A percentile compares a stretch with the other conserved stretches of the same genome.
These are phyloP conservation scores for Harpagoxenus sublaevis DNA, from an alignment of 2,888 invertebrate genomes.

Conservation along the genomic window DNA sequence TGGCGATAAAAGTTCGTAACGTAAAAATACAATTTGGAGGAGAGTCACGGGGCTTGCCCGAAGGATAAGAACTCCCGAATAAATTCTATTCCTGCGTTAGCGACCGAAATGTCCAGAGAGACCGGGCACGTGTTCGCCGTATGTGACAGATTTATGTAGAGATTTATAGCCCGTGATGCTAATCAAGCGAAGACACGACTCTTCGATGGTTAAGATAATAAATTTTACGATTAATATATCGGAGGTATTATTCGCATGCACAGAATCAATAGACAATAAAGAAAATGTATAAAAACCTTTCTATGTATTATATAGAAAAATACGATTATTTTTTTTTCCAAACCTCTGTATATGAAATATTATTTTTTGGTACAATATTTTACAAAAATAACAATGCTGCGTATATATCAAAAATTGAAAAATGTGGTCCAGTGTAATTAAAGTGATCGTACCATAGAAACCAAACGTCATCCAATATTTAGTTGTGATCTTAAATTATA, in stretches of 20 bases:
- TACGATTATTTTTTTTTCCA: not conserved
- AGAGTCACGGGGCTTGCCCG: slow-evolving; percentile 25
- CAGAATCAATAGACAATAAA: not conserved
- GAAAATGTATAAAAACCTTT: not conserved
- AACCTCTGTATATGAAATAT: not conserved
- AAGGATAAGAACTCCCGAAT: slow-evolving; percentile 46
- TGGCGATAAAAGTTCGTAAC: slow-evolving; percentile 74
- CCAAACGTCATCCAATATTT: not conserved
- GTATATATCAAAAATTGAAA: not conserved
- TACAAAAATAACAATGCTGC: slow-evolving; percentile 1
- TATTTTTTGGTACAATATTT: not conserved
- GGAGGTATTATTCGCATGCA: not conserved
- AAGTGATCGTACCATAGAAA: not conserved
- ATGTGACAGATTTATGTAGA: slow-evolving; percentile 38
- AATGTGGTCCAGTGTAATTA: slow-evolving; percentile 10
- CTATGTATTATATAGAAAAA: not conserved
- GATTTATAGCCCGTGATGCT: slow-evolving; percentile 22
- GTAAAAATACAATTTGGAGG: slow-evolving; percentile 63
- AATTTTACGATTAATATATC: not conserved
- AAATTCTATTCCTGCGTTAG: slow-evolving; percentile 25
- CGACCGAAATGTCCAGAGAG: slow-evolving; percentile 1
- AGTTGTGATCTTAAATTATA: not conserved
- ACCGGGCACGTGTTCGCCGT: slow-evolving; percentile 9
- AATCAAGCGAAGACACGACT: slow-evolving; percentile 14
- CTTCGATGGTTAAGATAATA: not conserved